A percentile compares a stretch with the other conserved stretches of the same genome.
Evolutionary conservation across 2,888 invertebrate species (phyloP).

Genomic region (Halocaridina rubra): DNA sequence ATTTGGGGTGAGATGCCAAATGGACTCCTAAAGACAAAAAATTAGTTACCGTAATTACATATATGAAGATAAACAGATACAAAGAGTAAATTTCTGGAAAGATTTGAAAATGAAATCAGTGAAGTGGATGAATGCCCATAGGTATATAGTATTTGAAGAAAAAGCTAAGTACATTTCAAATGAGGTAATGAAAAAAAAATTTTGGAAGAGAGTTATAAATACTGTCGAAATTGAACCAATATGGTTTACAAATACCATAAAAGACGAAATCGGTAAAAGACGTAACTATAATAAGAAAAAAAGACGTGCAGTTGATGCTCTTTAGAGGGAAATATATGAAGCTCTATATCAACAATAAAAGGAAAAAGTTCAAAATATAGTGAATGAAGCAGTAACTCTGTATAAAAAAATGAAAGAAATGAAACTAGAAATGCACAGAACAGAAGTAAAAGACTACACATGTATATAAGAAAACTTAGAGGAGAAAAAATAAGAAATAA

Average conservation of each 20-base stretch:
- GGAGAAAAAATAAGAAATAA: neutral
- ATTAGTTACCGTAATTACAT: neutral
- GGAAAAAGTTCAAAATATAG: too few species aligned
- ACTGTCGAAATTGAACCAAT: neutral
- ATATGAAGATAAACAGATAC: neutral
- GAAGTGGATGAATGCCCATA: neutral
- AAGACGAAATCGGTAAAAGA: neutral
- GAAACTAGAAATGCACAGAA: neutral
- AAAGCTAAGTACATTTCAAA: neutral
- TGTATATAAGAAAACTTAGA: neutral
- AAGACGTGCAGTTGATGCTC: too few species aligned
- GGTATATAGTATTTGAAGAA: neutral
- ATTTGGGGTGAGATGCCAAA: neutral
- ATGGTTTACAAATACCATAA: neutral
- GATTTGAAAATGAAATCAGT: neutral
- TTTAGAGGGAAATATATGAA: too few species aligned
- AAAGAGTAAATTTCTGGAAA: neutral
- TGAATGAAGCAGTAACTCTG: too few species aligned
- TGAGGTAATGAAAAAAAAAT: neutral
- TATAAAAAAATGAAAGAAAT: too few species aligned
- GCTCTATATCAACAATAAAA: too few species aligned
- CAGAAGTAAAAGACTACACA: neutral
- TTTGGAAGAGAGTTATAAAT: neutral
- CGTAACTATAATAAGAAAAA: neutral
- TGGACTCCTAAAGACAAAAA: neutral